Conservation (phyloP, 2,797 vertebrate species). For the Gobio occitaniae region DNA sequence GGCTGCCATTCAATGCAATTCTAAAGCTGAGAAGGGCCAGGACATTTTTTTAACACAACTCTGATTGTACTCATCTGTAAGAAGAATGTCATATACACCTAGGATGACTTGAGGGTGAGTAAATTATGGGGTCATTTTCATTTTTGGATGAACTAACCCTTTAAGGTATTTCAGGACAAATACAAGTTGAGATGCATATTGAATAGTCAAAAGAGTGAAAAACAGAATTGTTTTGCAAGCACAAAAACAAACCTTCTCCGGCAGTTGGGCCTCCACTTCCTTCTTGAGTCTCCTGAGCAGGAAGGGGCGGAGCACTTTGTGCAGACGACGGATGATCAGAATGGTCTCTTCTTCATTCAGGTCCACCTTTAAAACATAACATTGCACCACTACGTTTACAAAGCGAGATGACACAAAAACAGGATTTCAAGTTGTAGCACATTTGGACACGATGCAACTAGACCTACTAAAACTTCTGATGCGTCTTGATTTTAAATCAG, state of each 20-base stretch:
- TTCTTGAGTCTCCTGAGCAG: constrained; percentile 87
- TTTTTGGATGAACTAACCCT: too few species aligned
- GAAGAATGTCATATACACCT: too few species aligned
- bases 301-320: constrained; percentile 88
- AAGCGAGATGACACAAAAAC: neutral
- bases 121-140: too few species aligned
- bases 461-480: neutral
- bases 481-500: neutral
- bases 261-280: constrained; percentile 88
- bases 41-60: too few species aligned
- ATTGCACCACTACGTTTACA: neutral
- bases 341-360: constrained; percentile 90
- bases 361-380: constrained; percentile 77
- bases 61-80: too few species aligned
- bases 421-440: neutral
- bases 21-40: too few species aligned
- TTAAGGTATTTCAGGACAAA: neutral
- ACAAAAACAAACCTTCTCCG: constrained; percentile 79
- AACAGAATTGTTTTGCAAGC: neutral
- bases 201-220: neutral
- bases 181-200: neutral
- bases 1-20: too few species aligned
- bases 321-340: constrained; percentile 87
- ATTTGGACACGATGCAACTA: too few species aligned
- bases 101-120: too few species aligned